Conservation (phyloP, 2,888 invertebrate species). For the Eupithecia subfuscata region DNA sequence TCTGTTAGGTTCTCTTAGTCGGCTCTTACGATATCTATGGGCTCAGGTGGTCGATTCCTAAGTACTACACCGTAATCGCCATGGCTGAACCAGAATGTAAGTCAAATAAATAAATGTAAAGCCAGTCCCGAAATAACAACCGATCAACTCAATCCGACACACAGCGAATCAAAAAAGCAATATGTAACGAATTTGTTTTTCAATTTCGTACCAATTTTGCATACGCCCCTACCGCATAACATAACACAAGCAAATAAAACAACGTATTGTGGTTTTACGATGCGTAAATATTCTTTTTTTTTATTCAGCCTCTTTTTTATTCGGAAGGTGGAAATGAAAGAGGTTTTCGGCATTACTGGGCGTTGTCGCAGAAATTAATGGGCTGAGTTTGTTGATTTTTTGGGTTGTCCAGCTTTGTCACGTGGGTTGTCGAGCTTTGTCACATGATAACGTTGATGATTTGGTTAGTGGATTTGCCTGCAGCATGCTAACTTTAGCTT, state of each 20-base stretch:
- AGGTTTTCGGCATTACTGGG: slow-evolving; percentile 55
- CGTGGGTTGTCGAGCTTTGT: slow-evolving; percentile 26
- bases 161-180: slow-evolving; percentile 72
- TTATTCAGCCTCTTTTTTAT: slow-evolving; percentile 59
- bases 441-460: slow-evolving; percentile 22
- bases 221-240: slow-evolving; percentile 69
- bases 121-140: slow-evolving; percentile 36
- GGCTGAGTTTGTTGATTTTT: slow-evolving; percentile 23
- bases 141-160: slow-evolving; percentile 39
- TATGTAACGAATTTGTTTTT: slow-evolving; percentile 84
- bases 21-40: too few relatives aligned
- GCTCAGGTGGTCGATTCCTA: too few relatives aligned
- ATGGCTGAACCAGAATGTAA: neutral
- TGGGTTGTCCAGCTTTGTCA: slow-evolving; percentile 24
- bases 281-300: slow-evolving; percentile 69
- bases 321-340: slow-evolving; percentile 73
- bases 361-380: slow-evolving; percentile 33
- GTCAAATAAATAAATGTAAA: neutral
- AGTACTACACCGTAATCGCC: too few relatives aligned
- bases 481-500: too few relatives aligned
- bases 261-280: slow-evolving; percentile 79
- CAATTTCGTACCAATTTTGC: slow-evolving; percentile 84
- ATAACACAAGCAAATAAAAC: slow-evolving; percentile 70
- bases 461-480: slow-evolving; percentile 22
- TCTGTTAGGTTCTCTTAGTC: too few relatives aligned